These are phyloP conservation scores for Gallirallus australis DNA, from an alignment of 2,797 vertebrate genomes.

Conservation along the genomic window DNA sequence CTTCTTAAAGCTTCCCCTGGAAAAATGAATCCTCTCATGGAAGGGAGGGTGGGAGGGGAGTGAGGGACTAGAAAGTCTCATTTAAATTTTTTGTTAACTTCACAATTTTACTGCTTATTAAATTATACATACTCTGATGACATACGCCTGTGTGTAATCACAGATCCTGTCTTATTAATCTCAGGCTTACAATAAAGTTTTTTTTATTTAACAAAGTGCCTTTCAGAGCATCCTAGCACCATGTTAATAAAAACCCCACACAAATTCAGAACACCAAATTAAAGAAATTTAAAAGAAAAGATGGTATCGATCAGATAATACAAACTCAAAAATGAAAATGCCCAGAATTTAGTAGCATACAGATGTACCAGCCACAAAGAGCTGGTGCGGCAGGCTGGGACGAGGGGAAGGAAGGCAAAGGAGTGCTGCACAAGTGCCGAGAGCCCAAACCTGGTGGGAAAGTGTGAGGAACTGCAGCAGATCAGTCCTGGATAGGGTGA, in stretches of 20 bases:
- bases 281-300: background rate
- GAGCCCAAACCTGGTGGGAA: background rate
- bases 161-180: background rate
- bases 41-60: background rate
- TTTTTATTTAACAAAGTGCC: background rate
- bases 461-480: background rate
- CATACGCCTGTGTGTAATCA: background rate
- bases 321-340: background rate
- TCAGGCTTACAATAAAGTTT: background rate
- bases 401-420: background rate
- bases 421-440: fast-evolving
- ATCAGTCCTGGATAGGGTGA: background rate
- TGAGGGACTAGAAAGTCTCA: background rate
- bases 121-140: background rate
- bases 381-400: background rate
- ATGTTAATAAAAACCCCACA: background rate
- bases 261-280: background rate
- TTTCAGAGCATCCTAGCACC: background rate
- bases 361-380: background rate
- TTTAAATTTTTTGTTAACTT: background rate
- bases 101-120: background rate
- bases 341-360: background rate
- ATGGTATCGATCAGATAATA: background rate
- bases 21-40: background rate
- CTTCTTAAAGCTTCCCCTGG: background rate